Conservation (phyloP, 2,797 vertebrate genomes). For the Lepus oiostolus region DNA sequence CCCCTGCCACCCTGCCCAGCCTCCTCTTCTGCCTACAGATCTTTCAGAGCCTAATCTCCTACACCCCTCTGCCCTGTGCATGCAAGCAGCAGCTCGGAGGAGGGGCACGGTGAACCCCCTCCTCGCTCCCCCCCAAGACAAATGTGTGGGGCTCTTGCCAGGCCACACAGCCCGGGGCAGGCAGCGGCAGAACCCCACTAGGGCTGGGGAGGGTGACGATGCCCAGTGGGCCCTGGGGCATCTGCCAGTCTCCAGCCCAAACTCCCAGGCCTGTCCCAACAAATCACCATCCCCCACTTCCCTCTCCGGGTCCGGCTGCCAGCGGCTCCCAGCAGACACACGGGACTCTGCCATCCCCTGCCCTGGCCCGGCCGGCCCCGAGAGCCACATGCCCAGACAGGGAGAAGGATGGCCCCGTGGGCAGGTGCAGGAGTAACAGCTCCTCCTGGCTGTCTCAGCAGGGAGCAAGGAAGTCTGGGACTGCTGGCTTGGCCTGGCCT, state of each 20-base stretch:
- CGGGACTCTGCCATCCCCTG: not conserved
- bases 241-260: not conserved
- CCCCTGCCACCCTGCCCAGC: not conserved
- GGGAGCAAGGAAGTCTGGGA: not conserved
- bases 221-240: not conserved
- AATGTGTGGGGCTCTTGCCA: not conserved
- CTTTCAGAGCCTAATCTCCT: slow-evolving; percentile 60
- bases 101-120: not conserved
- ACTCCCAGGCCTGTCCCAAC: not conserved
- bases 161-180: not conserved
- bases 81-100: not conserved
- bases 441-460: not conserved
- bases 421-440: not conserved
- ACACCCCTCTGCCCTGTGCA: not conserved
- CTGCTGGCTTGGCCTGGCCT: accelerated
- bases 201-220: accelerated
- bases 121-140: not conserved
- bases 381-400: not conserved
- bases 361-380: not conserved
- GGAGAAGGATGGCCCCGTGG: not conserved
- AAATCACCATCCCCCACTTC: not conserved
- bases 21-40: not conserved
- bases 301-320: not conserved
- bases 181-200: not conserved
- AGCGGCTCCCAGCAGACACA: accelerated